Conservation (phyloP, 2,888 invertebrate species). For the Spialia ferax region DNA sequence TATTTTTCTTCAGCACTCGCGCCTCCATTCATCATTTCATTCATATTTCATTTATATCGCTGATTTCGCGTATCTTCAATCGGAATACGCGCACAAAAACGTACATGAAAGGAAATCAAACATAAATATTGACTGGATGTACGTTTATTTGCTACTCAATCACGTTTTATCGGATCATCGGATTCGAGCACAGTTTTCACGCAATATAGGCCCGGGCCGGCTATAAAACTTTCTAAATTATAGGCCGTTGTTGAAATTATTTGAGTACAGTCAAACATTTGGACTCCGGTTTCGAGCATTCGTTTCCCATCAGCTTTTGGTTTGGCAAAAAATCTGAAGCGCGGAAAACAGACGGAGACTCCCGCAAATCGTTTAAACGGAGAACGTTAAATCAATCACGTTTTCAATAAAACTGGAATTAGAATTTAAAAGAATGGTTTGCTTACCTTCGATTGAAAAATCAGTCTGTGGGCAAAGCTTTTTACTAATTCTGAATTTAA, state of each 20-base stretch:
- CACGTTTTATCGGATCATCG: conserved; percentile 44
- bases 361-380: conserved; percentile 49
- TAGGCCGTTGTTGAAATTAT: conserved; percentile 45
- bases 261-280: conserved; percentile 46
- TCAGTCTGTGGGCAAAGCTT: conserved; percentile 73
- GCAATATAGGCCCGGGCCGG: conserved; percentile 46
- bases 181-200: conserved; percentile 46
- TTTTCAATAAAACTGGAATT: conserved; percentile 74
- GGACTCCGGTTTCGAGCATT: conserved; percentile 33
- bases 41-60: conserved; percentile 40
- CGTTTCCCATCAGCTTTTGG: conserved; percentile 21
- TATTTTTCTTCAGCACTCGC: conserved; percentile 36
- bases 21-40: conserved; percentile 39
- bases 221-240: conserved; percentile 49
- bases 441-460: conserved; percentile 73
- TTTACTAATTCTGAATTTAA: conserved; percentile 85
- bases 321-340: conserved; percentile 24
- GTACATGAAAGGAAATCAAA: conserved; percentile 40
- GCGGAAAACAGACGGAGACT: conserved; percentile 23
- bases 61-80: conserved; percentile 37
- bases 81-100: conserved; percentile 37
- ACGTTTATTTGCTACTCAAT: conserved; percentile 46
- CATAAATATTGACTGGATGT: conserved; percentile 42
- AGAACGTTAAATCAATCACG: conserved; percentile 77
- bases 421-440: conserved; percentile 67